Evolutionary conservation across 1,140 invertebrate species (phyloP).

Genomic region (Trachymyrmex septentrionalis): DNA sequence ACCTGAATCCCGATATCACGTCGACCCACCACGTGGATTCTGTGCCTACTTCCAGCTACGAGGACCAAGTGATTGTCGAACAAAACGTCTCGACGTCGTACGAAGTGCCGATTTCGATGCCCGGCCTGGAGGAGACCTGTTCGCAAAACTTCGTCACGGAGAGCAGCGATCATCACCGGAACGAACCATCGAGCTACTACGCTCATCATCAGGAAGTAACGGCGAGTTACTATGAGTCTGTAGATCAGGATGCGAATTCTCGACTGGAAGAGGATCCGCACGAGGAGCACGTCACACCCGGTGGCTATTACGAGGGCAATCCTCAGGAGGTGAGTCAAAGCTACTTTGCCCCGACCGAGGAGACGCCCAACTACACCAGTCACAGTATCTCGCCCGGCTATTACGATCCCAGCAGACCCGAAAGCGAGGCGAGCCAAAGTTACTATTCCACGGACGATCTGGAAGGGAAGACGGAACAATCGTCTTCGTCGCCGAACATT

Average conservation of each 20-base stretch:
- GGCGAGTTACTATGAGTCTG: constrained; percentile 80
- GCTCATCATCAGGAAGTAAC: constrained; percentile 81
- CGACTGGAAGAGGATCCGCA: constrained; percentile 77
- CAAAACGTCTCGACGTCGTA: constrained; percentile 85
- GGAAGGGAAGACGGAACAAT: constrained; percentile 72
- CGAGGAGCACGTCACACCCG: constrained; percentile 79
- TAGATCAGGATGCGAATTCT: constrained; percentile 77
- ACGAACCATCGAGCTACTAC: constrained; percentile 83
- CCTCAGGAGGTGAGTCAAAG: constrained; percentile 82
- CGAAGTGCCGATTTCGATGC: constrained; percentile 82
- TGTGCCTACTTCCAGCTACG: constrained; percentile 83
- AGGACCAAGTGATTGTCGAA: constrained; percentile 82
- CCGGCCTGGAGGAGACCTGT: constrained; percentile 81
- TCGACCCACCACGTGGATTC: constrained; percentile 82
- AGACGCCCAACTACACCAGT: constrained; percentile 80
- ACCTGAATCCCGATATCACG: constrained; percentile 83
- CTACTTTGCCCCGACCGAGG: constrained; percentile 81
- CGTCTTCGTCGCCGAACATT: constrained; percentile 77
- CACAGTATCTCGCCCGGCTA: constrained; percentile 82
- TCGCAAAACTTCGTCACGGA: constrained; percentile 84
- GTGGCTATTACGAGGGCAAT: constrained; percentile 82
- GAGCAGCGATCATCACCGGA: constrained; percentile 80
- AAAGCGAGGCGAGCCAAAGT: constrained; percentile 83
- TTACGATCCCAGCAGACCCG: constrained; percentile 80
- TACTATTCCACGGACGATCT: constrained; percentile 82